Base-by-base conservation (phyloP, 2,797 vertebrate genomes). In the Onychomys torridus region DNA sequence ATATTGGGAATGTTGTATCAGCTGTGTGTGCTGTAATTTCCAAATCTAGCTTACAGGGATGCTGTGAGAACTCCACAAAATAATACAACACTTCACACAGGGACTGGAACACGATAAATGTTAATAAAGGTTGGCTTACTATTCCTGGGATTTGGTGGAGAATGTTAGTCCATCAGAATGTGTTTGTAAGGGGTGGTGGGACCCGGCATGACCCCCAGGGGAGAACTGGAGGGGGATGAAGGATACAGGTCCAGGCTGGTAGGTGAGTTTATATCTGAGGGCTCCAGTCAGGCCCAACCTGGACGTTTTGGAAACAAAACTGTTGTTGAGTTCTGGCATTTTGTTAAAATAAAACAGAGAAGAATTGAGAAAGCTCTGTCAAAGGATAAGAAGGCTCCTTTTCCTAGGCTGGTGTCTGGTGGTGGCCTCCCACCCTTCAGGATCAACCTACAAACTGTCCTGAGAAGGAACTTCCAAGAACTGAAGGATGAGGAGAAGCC, bases 341-440 rank as follows among this genome's bases (percentile, higher is more conserved):
- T 55, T 75, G 84, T 55, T 52, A 89, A 95, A 65, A 57, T 7
- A 67, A 8, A 86, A 8, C 25, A 52, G 32, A 29, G 43, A 83
- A 78, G 73, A 93, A 32, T 40, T 69, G n/a, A 96, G 52, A 11
- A 90, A 65, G 37, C 75, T 78, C 57, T 67, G 16, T 96, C 57
- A 77, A 59, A 59, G 43, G 5, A 37, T 40, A 34, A 21, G 43
- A 94, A 89, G 17, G 46, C 59, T 94, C 10, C 8, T 16, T 95
- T 73, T 40, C 10, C 27, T 40, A 16, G n/a, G 63, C 16, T 69
- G 55, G 34, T 78, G 49, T 91, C 43, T 46, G 37, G 25, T 19
- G 55, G 13, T 59, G 29, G 37, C 21, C 17, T 76, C 9, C n/a
- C 29, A 3, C 37, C 40, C 63, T 61, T 79, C 13, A 34, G n/a